Evolutionary conservation across 2,797 vertebrate genomes (phyloP).

Genomic region (Serranus cabrilla): DNA sequence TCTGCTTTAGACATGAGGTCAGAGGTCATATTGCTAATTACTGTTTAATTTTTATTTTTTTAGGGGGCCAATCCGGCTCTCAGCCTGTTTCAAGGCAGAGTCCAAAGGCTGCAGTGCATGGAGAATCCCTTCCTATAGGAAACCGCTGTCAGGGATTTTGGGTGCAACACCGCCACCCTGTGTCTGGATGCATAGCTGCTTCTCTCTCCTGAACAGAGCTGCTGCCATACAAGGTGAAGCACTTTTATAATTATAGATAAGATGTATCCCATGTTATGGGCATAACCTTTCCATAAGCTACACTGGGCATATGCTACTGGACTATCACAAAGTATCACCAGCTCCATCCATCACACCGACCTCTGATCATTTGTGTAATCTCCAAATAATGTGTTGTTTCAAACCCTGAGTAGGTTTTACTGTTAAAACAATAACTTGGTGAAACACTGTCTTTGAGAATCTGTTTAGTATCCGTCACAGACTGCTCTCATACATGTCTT

Average conservation of each 20-base stretch:
- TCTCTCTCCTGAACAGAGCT: not conserved
- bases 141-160: not conserved
- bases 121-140: too few relatives aligned
- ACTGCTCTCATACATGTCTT: not conserved
- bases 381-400: not conserved
- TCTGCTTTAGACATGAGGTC: not conserved
- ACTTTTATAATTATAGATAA: not conserved
- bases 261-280: not conserved
- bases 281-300: not conserved
- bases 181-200: constrained; percentile 29
- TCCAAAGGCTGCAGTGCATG: too few relatives aligned
- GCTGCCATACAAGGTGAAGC: constrained; percentile 12
- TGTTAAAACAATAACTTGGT: not conserved
- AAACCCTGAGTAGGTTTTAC: not conserved
- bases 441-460: not conserved
- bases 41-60: not conserved
- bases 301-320: not conserved
- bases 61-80: not conserved
- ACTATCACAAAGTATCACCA: not conserved
- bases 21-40: not conserved
- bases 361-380: not conserved
- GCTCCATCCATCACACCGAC: not conserved
- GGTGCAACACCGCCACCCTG: constrained; percentile 46
- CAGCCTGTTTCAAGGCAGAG: too few relatives aligned
- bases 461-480: not conserved